Conservation (phyloP, 2,113 vertebrate species). For the Coracopsis vasa region DNA sequence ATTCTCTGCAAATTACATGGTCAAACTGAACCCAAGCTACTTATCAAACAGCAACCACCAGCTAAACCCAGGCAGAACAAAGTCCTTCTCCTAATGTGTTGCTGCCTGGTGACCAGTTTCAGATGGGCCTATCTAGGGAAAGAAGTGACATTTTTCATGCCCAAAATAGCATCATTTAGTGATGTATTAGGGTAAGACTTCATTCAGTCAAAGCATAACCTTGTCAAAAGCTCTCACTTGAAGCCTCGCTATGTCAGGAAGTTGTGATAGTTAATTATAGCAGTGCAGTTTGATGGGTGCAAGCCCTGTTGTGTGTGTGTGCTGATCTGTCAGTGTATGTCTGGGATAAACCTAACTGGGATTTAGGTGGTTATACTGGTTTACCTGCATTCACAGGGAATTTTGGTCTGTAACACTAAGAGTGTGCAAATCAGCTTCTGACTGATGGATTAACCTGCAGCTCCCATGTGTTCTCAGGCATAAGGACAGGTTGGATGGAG, state of each 20-base stretch:
- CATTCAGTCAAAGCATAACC: not conserved
- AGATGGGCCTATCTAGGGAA: not conserved
- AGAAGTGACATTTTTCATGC: not conserved
- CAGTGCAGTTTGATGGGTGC: not conserved
- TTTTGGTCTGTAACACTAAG: not conserved
- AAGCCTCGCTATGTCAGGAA: not conserved
- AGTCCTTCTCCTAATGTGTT: not conserved
- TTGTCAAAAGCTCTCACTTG: not conserved
- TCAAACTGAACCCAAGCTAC: not conserved
- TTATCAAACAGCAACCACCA: not conserved
- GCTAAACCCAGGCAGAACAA: not conserved
- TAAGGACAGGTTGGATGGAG: not conserved
- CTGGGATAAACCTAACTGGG: not conserved
- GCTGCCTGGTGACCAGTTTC: not conserved
- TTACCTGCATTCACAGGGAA: not conserved
- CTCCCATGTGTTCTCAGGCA: not conserved
- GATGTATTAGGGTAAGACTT: not conserved
- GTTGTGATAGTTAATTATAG: not conserved
- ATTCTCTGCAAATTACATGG: not conserved
- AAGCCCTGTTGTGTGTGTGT: fast-evolving
- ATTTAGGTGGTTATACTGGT: not conserved
- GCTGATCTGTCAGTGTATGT: not conserved
- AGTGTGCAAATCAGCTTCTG: not conserved
- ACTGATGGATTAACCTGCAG: not conserved
- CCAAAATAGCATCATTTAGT: not conserved